Base-by-base conservation (phyloP, 2,797 vertebrate species). In the Pelodytes ibericus region DNA sequence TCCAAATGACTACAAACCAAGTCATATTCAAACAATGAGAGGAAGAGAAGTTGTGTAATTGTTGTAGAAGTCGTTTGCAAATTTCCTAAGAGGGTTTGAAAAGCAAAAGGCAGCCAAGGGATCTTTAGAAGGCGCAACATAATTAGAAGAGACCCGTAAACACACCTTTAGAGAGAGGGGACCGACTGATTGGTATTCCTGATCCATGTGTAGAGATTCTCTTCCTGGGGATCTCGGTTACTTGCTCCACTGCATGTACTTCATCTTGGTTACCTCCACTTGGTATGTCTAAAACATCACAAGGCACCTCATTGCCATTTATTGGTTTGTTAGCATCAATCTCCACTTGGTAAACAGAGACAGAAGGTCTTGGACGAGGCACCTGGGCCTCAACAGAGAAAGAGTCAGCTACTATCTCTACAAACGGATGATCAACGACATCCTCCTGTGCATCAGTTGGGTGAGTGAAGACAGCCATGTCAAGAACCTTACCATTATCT, bases 101-200 rank as follows among this genome's bases (percentile, higher is more conserved):
- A 79, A 80, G 66, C 70, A 72, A 60, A 68, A 79, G 57, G 56
- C 70, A 53, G 80, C 71, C 83, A 9, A 24, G 80, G 83, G 83
- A 87, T 5, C 62, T 36, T 70, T 77, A 63, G 63, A 80, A 87
- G 84, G 81, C 72, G 25, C 24, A 72, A 11, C 51, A 78, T 31
- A 68, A 67, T n/a, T 36, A 64, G 68, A 76, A 75, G 75, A 39
- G 68, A 81, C 56, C 0, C 56, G n/a, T 6, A 33, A 80, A 83
- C 88, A 87, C 87, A 93, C 90, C 91, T 93, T 87, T 91, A 27
- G 82, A 84, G 67, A 87, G 85, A 57, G 90, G 90, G 61, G 90
- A 88, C 0, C 85, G 85, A 33, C 87, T 90, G 86, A 74, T 0
- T 0, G 69, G 80, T 78, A 81, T 88, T 27, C 84, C 87, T 1